A percentile compares a stretch with the other conserved stretches of the same genome.
phyloP scores from a whole-genome alignment of 1,140 invertebrate species.

The Polyergus mexicanus region DNA sequence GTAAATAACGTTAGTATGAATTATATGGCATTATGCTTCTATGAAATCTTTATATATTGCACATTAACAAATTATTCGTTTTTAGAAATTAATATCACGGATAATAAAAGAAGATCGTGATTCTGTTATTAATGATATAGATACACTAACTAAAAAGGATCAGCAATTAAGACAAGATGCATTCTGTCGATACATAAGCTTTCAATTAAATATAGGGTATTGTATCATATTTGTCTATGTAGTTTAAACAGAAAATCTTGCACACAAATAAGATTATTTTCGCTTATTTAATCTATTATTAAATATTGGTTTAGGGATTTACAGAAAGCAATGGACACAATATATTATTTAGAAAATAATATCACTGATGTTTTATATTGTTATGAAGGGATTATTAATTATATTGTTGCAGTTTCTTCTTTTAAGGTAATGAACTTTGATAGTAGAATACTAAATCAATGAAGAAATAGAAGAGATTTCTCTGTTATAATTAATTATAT shows the following conservation, averaged over 20 bases:
- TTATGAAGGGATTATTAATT: conserved; percentile 76
- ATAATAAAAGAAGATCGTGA: conserved; percentile 79
- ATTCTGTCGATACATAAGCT: conserved; percentile 73
- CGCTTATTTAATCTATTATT: conserved; percentile 17
- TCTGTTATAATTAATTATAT: conserved; percentile 13
- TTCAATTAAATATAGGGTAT: conserved; percentile 76
- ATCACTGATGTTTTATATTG: conserved; percentile 64
- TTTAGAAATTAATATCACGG: conserved; percentile 76
- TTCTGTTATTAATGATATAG: conserved; percentile 78
- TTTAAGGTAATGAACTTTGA: conserved; percentile 69
- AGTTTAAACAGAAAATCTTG: conserved; percentile 19
- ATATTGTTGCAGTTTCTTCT: conserved; percentile 59
- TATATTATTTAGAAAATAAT: conserved; percentile 75
- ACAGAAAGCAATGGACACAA: conserved; percentile 73
- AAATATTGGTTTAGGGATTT: conserved; percentile 72
- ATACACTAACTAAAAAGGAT: conserved; percentile 79
- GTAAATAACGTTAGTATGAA: conserved; percentile 75
- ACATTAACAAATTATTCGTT: conserved; percentile 45
- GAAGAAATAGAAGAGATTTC: not conserved
- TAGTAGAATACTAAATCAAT: not conserved
- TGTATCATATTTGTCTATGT: conserved; percentile 29
- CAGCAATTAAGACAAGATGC: conserved; percentile 69
- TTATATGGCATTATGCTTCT: not conserved
- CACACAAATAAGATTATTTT: conserved; percentile 17
- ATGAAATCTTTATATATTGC: not conserved